Percentiles rank a stretch among this genome's conserved stretches.
phyloP scores from a whole-genome alignment of 2,888 invertebrate species.

The Hirtodrosophila duncani region DNA sequence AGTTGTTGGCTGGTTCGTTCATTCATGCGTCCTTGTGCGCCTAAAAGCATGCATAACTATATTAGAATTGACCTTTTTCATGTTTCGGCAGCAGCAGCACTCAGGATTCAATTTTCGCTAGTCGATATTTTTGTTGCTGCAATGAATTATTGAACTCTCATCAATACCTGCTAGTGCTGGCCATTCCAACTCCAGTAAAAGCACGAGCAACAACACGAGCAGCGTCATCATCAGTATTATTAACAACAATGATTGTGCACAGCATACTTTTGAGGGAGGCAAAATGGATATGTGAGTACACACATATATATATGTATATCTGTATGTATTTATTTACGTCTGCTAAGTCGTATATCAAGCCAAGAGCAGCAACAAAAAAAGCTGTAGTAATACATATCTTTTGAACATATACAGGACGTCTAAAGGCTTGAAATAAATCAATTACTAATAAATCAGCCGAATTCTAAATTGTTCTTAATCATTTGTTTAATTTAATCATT shows the following conservation, averaged over 20 bases:
- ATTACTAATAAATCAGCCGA: too few species aligned
- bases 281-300: slow-evolving; percentile 24
- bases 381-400: not conserved
- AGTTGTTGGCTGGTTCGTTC: too few species aligned
- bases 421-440: slow-evolving; percentile 46
- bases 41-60: slow-evolving; percentile 45
- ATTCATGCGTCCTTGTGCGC: slow-evolving; percentile 43
- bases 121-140: slow-evolving; percentile 16
- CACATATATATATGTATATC: slow-evolving; percentile 2
- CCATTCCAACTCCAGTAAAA: slow-evolving; percentile 1
- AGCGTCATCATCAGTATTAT: slow-evolving; percentile 40
- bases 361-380: too few species aligned
- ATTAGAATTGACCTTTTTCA: slow-evolving; percentile 50
- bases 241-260: slow-evolving; percentile 48
- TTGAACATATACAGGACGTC: too few species aligned
- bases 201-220: slow-evolving; percentile 1
- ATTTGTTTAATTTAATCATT: too few species aligned
- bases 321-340: too few species aligned
- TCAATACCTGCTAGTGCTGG: slow-evolving; percentile 37
- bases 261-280: slow-evolving; percentile 22
- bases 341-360: too few species aligned
- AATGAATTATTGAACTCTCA: slow-evolving; percentile 54
- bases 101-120: slow-evolving; percentile 23
- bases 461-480: too few species aligned
- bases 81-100: slow-evolving; percentile 2